A percentile compares a stretch with the other conserved stretches of the same genome.
phyloP scores from a whole-genome alignment of 1,140 invertebrate genomes.

The Ephestia elutella region DNA sequence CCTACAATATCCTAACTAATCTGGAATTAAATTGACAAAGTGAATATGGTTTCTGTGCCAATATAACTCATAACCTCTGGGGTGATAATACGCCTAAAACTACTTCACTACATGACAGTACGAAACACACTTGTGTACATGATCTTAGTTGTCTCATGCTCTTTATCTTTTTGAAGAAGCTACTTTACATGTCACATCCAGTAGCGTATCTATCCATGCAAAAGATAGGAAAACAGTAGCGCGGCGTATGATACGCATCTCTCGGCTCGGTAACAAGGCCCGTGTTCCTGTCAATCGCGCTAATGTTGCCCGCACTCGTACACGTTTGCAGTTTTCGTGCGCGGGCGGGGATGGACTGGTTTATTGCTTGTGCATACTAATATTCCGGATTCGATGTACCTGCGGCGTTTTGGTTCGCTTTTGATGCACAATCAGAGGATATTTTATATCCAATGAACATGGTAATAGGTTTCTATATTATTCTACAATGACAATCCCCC shows the following conservation, averaged over 20 bases:
- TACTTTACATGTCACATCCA: neutral
- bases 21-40: no score
- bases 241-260: constrained; percentile 60
- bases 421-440: neutral
- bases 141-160: no score
- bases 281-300: constrained; percentile 63
- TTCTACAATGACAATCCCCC: no score
- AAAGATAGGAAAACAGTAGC: constrained; percentile 59
- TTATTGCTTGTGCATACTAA: constrained; percentile 2
- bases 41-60: no score
- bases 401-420: neutral
- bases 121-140: no score
- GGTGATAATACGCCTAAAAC: no score
- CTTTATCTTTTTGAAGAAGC: no score
- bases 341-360: neutral
- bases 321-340: constrained; percentile 10
- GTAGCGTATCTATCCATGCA: neutral
- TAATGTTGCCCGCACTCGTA: constrained; percentile 42
- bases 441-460: no score
- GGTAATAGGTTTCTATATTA: no score
- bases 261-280: constrained; percentile 53
- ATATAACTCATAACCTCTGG: no score
- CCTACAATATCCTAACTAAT: no score
- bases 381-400: neutral
- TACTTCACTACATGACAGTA: no score